A percentile compares a stretch with the other conserved stretches of the same genome.
phyloP scores from a whole-genome alignment of 1,140 invertebrate genomes.

The Listronotus oregonensis region DNA sequence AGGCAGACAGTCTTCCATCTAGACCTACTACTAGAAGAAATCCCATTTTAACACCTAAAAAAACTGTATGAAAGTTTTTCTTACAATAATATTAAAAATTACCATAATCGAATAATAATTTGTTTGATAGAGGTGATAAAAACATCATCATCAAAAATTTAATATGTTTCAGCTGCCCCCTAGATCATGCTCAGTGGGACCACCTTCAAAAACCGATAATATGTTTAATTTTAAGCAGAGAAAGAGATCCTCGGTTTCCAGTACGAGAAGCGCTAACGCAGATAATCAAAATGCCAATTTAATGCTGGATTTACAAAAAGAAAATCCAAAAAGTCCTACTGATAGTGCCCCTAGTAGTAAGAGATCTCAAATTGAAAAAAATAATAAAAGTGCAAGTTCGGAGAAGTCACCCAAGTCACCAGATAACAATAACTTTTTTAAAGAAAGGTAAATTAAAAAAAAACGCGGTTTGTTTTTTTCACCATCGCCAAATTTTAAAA shows the following conservation, averaged over 20 bases:
- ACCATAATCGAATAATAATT: too few relatives aligned
- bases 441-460: too few relatives aligned
- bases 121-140: too few relatives aligned
- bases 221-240: slow-evolving; percentile 15
- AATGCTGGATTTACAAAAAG: neutral
- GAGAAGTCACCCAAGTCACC: too few relatives aligned
- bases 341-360: neutral
- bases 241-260: neutral
- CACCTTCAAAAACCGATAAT: neutral
- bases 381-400: too few relatives aligned
- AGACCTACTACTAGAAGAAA: slow-evolving; percentile 29
- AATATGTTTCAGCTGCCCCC: neutral
- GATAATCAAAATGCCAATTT: neutral
- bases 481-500: too few relatives aligned
- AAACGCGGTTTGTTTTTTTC: too few relatives aligned
- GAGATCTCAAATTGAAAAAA: too few relatives aligned
- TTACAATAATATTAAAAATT: too few relatives aligned
- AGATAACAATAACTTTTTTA: too few relatives aligned
- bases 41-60: slow-evolving; percentile 11
- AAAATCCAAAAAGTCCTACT: neutral
- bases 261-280: slow-evolving; percentile 11
- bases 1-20: slow-evolving; percentile 7
- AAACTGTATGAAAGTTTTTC: slow-evolving; percentile 1
- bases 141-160: neutral
- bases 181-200: slow-evolving; percentile 3